These are phyloP conservation scores for Polydrusus tereticollis DNA, from an alignment of 2,888 invertebrate species.

Conservation along the genomic window DNA sequence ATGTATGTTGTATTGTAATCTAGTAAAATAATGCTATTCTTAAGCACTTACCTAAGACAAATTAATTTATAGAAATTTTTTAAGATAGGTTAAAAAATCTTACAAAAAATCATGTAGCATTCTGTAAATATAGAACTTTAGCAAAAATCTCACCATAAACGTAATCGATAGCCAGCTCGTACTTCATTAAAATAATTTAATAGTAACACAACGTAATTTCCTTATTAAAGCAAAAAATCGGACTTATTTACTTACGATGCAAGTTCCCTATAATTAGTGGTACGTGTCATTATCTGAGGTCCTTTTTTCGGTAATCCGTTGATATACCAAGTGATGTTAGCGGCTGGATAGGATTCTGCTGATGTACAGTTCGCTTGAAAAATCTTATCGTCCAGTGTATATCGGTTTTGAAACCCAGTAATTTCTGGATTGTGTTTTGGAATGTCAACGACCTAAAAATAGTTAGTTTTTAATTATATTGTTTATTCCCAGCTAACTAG, in stretches of 20 bases:
- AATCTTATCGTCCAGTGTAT: conserved; percentile 66
- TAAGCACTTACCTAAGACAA: too few species aligned
- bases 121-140: too few species aligned
- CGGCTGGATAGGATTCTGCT: conserved; percentile 69
- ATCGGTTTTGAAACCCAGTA: conserved; percentile 68
- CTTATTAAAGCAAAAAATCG: neutral
- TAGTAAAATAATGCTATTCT: too few species aligned
- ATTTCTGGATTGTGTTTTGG: conserved; percentile 70
- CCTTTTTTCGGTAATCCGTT: conserved; percentile 63
- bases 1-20: too few species aligned
- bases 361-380: conserved; percentile 71
- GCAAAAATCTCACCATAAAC: too few species aligned
- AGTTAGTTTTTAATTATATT: neutral
- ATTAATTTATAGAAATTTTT: too few species aligned
- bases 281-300: conserved; percentile 45
- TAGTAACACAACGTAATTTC: too few species aligned
- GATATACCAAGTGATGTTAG: conserved; percentile 72
- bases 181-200: too few species aligned
- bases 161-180: too few species aligned
- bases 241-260: conserved; percentile 37
- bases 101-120: too few species aligned
- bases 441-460: conserved; percentile 66
- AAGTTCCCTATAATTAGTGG: neutral
- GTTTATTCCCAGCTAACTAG: too few species aligned
- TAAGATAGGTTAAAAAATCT: too few species aligned